Evolutionary conservation across 2,888 invertebrate species (phyloP), one percentile per base, ranked within the genome.

Genomic region (Philereme vetulata): DNA sequence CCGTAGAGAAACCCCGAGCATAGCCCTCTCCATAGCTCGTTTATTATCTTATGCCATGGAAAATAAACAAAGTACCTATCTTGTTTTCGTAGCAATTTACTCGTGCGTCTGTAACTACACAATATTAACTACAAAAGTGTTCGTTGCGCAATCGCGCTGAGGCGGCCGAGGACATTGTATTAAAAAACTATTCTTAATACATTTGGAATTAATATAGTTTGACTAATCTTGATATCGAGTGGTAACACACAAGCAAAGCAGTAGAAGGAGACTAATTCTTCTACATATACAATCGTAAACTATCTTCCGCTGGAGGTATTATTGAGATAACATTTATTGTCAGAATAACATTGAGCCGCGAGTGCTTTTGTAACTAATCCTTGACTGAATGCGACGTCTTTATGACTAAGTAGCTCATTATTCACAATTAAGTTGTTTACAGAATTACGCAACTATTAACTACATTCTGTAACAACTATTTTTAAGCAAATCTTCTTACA

Each of bases 241-340:
- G 21, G 21, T 21, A 21, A 21, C 21, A 21, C 21, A 21, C 21
- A 21, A 21, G 21, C 21, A 21, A 21, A 21, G 21, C 21, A 21
- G 21, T 21, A 21, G 21, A 21, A 21, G 2, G 21, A 21, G 21
- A 21, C 21, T 21, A 21, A 21, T 21, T 21, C 21, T 21, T 21
- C 21, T 21, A 2, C 21, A 21, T 21, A 21, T 21, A 21, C 21
- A 21, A 21, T 21, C 21, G 55, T 40, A 42, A 54, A 51, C 44
- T 56, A 47, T 48, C 48, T 35, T 48, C 48, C n/a, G 44, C 53
- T 38, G 36, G 50, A 47, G 52, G 55, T 62, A 54, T 44, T 10
- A 34, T 21, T 42, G 44, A 62, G 65, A 67, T 65, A 67, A 61
- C 55, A 40, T 58, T 62, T 48, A 60, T 56, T 60, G 55, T 40